phyloP scores from a whole-genome alignment of 1,140 invertebrate genomes.

The Cotesia typhae region DNA sequence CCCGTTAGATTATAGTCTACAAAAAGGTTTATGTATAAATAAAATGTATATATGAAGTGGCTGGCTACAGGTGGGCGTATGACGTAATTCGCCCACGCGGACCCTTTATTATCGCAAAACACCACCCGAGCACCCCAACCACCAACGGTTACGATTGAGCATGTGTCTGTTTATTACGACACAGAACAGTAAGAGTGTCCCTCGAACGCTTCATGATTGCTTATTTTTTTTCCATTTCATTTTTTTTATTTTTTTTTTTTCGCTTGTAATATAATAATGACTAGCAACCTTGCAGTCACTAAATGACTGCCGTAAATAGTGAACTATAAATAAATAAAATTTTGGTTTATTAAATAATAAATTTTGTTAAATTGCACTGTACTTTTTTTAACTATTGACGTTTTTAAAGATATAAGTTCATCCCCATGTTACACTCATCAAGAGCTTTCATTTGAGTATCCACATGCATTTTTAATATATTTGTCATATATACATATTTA shows the following conservation, averaged over 20 bases:
- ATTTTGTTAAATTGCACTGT: too few species aligned
- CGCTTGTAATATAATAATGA: background rate
- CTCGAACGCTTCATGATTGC: constrained; percentile 11
- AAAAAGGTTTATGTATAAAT: constrained; percentile 38
- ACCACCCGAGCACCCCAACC: constrained; percentile 13
- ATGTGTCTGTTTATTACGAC: constrained; percentile 3
- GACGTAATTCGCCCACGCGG: constrained; percentile 60
- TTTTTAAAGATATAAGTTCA: too few species aligned
- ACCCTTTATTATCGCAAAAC: constrained; percentile 47
- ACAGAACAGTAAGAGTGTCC: constrained; percentile 17
- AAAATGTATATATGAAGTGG: constrained; percentile 6
- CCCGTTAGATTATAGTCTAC: constrained; percentile 30
- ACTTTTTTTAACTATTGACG: too few species aligned
- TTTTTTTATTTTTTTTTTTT: background rate
- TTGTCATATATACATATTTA: too few species aligned
- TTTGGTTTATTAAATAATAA: too few species aligned
- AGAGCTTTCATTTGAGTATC: too few species aligned
- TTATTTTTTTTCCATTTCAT: constrained; percentile 8
- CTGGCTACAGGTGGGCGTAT: constrained; percentile 58
- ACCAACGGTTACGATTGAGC: constrained; percentile 33
- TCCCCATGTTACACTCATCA: too few species aligned
- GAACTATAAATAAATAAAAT: too few species aligned
- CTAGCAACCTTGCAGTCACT: background rate
- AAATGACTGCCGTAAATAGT: too few species aligned
- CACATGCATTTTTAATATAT: too few species aligned